These are phyloP conservation scores for Lycodopsis pacificus DNA, from an alignment of 2,797 vertebrate species.

Conservation along the genomic window DNA sequence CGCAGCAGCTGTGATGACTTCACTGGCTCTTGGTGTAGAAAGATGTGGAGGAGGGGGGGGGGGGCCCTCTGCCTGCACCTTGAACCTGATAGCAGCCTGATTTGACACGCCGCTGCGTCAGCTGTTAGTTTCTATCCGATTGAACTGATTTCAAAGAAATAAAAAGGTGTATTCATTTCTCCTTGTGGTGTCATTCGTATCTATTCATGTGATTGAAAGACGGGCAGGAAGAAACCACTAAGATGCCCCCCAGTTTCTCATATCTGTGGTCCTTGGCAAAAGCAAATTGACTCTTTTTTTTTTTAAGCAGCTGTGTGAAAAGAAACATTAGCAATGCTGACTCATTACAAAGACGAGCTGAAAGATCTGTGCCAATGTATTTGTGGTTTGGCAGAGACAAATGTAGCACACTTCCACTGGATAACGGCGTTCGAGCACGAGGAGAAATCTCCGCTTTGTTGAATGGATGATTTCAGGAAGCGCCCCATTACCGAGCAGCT, in stretches of 20 bases:
- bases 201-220: slow-evolving; percentile 65
- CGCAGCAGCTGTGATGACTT: slow-evolving; percentile 79
- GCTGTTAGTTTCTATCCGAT: slow-evolving; percentile 72
- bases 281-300: slow-evolving; percentile 44
- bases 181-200: slow-evolving; percentile 52
- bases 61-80: slow-evolving; percentile 51
- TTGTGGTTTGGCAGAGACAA: slow-evolving; percentile 58
- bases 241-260: slow-evolving; percentile 59
- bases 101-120: slow-evolving; percentile 66
- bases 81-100: slow-evolving; percentile 71
- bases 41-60: slow-evolving; percentile 25
- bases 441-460: slow-evolving; percentile 60
- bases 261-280: slow-evolving; percentile 71
- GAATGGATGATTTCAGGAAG: slow-evolving; percentile 67
- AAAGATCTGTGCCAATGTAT: slow-evolving; percentile 58
- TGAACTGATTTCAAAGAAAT: slow-evolving; percentile 44
- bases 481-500: slow-evolving; percentile 47
- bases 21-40: slow-evolving; percentile 67
- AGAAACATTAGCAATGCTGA: slow-evolving; percentile 70
- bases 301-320: slow-evolving; percentile 69
- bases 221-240: slow-evolving; percentile 66
- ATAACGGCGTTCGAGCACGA: slow-evolving; percentile 37
- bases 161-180: slow-evolving; percentile 57
- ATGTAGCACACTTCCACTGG: slow-evolving; percentile 42
- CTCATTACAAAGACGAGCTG: slow-evolving; percentile 67